Conservation (phyloP, 1,140 invertebrate genomes). For the Solenopsis fugax region DNA sequence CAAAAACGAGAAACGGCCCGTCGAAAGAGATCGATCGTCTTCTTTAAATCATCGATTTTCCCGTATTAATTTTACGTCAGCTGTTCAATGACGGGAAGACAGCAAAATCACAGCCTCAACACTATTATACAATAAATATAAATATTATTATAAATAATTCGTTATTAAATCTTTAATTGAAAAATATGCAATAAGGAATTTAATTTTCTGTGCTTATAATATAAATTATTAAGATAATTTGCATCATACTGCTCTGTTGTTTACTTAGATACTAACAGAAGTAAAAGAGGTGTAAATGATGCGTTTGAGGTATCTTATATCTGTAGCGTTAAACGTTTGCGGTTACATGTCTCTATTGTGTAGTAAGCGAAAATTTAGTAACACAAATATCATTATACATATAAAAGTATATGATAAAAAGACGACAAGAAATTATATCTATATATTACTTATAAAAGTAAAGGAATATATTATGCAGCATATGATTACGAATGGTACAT, state of each 20-base stretch:
- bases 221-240: no score
- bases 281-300: background rate
- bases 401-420: background rate
- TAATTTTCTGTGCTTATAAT: no score
- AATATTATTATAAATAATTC: no score
- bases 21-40: no score
- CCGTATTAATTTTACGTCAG: no score
- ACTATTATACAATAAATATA: no score
- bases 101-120: no score
- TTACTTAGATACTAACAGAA: conserved; percentile 9
- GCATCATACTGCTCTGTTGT: background rate
- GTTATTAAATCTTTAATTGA: no score
- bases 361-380: conserved; percentile 28
- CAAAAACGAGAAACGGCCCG: no score
- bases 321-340: background rate
- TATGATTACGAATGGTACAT: conserved; percentile 34
- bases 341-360: conserved; percentile 52
- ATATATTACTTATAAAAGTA: conserved; percentile 9
- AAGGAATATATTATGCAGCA: background rate
- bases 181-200: no score
- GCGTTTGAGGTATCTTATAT: conserved; percentile 10
- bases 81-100: no score
- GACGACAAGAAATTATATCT: background rate
- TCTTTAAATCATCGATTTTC: no score
- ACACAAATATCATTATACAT: conserved; percentile 22